Evolutionary conservation across 2,113 vertebrate species (phyloP).

Genomic region (Symphodus melops): DNA sequence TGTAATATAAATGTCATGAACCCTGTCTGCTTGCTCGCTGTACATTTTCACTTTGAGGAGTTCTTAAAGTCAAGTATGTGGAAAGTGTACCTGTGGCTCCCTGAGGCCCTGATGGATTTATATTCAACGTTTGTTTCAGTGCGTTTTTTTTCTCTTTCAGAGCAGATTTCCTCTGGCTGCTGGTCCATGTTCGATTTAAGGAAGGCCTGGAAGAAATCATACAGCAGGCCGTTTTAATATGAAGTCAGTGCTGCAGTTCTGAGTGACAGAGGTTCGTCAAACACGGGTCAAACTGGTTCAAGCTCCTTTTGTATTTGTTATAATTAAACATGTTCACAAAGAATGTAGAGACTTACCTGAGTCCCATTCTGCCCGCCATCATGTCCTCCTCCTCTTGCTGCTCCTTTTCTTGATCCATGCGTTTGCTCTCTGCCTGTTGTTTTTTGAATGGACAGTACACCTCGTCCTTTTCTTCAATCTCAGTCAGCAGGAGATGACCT

Average conservation of each 20-base stretch:
- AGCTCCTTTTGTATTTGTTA: too few species aligned
- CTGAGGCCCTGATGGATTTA: conserved; percentile 7
- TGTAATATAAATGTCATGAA: too few species aligned
- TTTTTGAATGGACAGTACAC: conserved; percentile 83
- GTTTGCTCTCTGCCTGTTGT: conserved; percentile 73
- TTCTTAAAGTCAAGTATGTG: neutral
- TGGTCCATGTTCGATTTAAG: conserved; percentile 85
- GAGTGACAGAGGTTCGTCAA: too few species aligned
- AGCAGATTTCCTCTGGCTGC: conserved; percentile 53
- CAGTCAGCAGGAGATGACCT: conserved; percentile 85
- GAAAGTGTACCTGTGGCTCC: conserved; percentile 51
- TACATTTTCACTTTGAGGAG: too few species aligned
- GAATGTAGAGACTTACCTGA: conserved; percentile 36
- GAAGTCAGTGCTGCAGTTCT: neutral
- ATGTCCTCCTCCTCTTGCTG: conserved; percentile 49
- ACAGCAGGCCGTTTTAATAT: neutral
- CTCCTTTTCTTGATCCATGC: conserved; percentile 62
- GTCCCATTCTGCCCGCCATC: conserved; percentile 3
- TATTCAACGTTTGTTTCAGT: neutral
- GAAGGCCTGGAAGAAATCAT: conserved; percentile 61
- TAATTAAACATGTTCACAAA: too few species aligned
- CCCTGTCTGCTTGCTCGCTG: too few species aligned
- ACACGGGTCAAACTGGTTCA: too few species aligned
- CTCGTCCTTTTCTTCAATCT: conserved; percentile 89
- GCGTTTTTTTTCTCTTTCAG: conserved; percentile 33